These are phyloP conservation scores for Brachyhypopomus gauderio DNA, from an alignment of 2,113 vertebrate genomes.

Conservation along the genomic window DNA sequence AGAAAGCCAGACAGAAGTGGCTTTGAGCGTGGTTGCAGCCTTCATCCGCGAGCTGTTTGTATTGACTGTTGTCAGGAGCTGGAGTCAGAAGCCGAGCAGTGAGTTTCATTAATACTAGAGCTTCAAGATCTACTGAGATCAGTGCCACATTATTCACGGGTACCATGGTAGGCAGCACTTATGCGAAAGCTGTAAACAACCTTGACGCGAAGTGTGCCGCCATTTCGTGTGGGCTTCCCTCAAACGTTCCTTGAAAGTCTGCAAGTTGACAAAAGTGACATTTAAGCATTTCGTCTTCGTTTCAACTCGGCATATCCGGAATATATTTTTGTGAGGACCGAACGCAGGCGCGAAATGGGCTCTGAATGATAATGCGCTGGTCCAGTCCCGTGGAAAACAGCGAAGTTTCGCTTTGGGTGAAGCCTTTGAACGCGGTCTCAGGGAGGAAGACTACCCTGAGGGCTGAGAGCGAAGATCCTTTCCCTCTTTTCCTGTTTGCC, in stretches of 20 bases:
- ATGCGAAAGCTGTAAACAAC: conserved; percentile 49
- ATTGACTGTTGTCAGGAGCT: conserved; percentile 42
- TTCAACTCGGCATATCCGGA: conserved; percentile 15
- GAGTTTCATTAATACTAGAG: conserved; percentile 50
- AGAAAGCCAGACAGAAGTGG: conserved; percentile 44
- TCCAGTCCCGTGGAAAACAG: background rate
- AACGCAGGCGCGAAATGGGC: background rate
- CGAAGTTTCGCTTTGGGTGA: background rate
- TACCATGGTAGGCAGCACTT: conserved; percentile 45
- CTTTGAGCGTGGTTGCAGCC: conserved; percentile 28
- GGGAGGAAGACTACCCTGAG: background rate
- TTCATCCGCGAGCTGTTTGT: conserved; percentile 52
- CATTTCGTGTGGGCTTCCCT: conserved; percentile 4
- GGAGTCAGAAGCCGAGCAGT: conserved; percentile 6
- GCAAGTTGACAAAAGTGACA: conserved; percentile 42
- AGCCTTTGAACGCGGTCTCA: background rate
- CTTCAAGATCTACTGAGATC: conserved; percentile 52
- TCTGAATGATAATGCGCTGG: conserved; percentile 36
- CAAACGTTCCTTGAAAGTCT: conserved; percentile 45
- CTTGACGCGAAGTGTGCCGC: conserved; percentile 13
- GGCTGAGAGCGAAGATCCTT: background rate
- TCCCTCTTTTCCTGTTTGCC: background rate
- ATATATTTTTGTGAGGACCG: conserved; percentile 18
- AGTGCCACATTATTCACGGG: conserved; percentile 57
- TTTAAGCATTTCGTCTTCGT: conserved; percentile 30